Base-by-base conservation (phyloP, 2,888 invertebrate species). In the Bembecia ichneumoniformis region DNA sequence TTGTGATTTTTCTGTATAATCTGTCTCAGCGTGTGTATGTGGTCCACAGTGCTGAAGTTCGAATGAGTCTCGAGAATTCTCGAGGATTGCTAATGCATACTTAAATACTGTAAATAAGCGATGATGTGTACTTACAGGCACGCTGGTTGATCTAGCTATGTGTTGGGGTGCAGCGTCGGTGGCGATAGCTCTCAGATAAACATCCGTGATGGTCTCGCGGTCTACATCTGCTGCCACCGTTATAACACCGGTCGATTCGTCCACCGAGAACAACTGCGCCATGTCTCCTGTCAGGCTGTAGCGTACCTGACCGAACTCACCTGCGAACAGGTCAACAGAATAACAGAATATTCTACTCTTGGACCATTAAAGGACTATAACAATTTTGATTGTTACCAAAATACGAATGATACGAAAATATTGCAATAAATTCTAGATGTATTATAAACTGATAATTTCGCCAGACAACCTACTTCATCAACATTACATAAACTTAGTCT, bases 201-300 rank as follows among this genome's bases (percentile, higher is more conserved):
- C 89, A 52, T 93, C 91, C 2, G 90, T 88, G 0, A 90, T 87
- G 3, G 82, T 75, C 68, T 97, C 97, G 9, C 96, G 89, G 74
- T 98, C 97, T 43, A 98, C 87, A 0, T 91, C 90, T 51, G 91
- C 88, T 0, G 91, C 91, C 0, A 97, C 94, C 7, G 90, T 90
- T 36, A 98, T 91, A 52, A 91, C 90, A 0, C 97, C 97, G 46
- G 90, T 90, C 51, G 88, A 78, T 0, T 90, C 84, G 59, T 93
- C 91, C 47, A 96, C 93, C 46, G 83, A 82, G 71, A 97, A 97
- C 58, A 93, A 90, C 17, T 90, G 87, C 17, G 92, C 91, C 52
- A 90, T 90, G 49, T 94, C 92, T 3, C 95, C 95, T 1, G 92
- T 89, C 3, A 97, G 77, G 34, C 90, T 91, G 77, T 96, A 97